Conservation (phyloP, 2,797 vertebrate species). For the Centroberyx gerrardi region DNA sequence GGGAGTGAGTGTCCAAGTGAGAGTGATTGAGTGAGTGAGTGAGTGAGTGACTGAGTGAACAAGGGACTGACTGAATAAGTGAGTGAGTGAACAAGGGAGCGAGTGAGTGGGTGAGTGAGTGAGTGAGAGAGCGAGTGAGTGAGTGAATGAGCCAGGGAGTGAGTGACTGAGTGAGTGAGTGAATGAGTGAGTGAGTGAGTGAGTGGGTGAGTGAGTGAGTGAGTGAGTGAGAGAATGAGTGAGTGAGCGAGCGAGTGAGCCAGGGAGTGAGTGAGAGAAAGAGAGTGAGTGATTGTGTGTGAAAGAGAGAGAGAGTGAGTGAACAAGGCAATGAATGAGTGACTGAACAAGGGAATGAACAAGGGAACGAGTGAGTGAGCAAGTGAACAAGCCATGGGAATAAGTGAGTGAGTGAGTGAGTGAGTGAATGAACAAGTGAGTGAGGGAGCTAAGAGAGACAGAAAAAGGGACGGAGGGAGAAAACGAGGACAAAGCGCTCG, state of each 20-base stretch:
- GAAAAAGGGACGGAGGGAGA: neutral
- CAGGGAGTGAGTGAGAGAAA: neutral
- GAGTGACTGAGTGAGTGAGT: constrained; percentile 4
- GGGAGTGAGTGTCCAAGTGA: no score
- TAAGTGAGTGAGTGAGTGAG: neutral
- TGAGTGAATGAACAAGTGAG: neutral
- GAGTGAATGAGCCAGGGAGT: neutral
- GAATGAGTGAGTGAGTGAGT: neutral
- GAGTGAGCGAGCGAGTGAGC: no score
- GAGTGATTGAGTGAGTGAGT: neutral
- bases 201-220: no score
- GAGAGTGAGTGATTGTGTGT: neutral
- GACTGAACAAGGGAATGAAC: no score
- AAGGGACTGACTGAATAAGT: neutral
- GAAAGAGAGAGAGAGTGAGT: no score
- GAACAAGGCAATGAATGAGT: no score
- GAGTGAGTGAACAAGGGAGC: neutral
- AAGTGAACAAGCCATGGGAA: no score
- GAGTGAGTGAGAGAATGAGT: neutral
- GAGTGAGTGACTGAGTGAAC: neutral
- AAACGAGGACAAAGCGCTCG: constrained; percentile 2
- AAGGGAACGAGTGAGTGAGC: no score
- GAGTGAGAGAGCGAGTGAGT: neutral
- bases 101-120: neutral
- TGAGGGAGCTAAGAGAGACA: neutral